Evolutionary conservation across 2,888 invertebrate species (phyloP).

Genomic region (Lacanobia wlatinum): DNA sequence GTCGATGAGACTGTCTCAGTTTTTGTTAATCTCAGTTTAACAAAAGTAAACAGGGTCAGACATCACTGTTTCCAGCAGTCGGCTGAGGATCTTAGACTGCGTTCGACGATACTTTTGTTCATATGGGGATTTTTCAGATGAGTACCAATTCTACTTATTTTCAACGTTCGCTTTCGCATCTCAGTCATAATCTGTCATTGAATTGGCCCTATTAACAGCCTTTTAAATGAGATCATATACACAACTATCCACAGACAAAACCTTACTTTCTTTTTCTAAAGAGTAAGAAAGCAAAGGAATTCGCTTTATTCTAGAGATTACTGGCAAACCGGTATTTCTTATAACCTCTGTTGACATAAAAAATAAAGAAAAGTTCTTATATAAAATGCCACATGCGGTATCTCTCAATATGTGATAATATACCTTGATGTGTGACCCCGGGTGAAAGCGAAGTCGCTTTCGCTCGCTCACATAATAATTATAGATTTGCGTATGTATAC

Average conservation of each 20-base stretch:
- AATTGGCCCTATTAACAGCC: no score
- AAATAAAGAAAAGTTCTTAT: constrained; percentile 5
- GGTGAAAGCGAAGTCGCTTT: constrained; percentile 70
- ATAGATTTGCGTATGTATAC: constrained; percentile 48
- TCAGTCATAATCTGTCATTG: no score
- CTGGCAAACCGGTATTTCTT: not conserved
- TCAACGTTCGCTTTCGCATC: no score
- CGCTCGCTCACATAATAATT: constrained; percentile 61
- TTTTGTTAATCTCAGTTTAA: no score
- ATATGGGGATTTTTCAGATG: not conserved
- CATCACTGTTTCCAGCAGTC: no score
- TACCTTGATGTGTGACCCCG: constrained; percentile 52
- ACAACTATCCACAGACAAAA: not conserved
- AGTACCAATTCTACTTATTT: no score
- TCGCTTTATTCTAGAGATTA: not conserved
- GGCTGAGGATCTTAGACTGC: no score
- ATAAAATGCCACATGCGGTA: constrained; percentile 13
- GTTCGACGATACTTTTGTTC: not conserved
- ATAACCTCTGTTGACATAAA: constrained; percentile 5
- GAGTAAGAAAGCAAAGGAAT: not conserved
- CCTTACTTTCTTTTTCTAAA: not conserved
- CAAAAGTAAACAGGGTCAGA: no score
- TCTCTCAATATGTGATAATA: constrained; percentile 40
- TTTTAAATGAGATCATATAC: not conserved
- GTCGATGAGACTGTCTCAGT: no score